Percentiles rank a stretch among this genome's conserved stretches.
Evolutionary conservation across 2,113 vertebrate genomes (phyloP).

Genomic region (Chloroceryle aenea): DNA sequence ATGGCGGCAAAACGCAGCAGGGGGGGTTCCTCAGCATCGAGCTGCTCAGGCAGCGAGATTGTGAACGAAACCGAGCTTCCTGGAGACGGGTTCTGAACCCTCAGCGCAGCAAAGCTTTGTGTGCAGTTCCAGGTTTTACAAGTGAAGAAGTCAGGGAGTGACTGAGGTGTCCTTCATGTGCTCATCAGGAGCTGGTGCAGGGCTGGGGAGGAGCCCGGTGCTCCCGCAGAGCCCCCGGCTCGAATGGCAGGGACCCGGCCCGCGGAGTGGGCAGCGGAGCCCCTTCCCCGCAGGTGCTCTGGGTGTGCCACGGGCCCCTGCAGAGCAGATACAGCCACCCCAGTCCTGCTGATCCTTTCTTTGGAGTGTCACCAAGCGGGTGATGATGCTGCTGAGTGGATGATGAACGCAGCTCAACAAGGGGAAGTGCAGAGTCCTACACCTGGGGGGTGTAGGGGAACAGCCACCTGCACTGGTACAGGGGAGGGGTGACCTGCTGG

Average conservation of each 20-base stretch:
- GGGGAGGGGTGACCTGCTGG: too few relatives aligned
- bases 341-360: background rate
- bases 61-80: background rate
- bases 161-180: background rate
- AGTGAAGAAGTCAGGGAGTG: background rate
- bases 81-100: background rate
- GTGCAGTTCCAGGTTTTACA: background rate
- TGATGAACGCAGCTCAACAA: too few relatives aligned
- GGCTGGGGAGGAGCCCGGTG: background rate
- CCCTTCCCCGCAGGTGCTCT: background rate
- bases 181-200: background rate
- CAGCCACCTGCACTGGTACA: too few relatives aligned
- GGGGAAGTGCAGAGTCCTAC: too few relatives aligned
- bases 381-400: too few relatives aligned
- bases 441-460: too few relatives aligned
- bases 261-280: background rate
- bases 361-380: accelerated
- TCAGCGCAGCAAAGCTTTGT: background rate
- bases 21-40: background rate
- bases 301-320: background rate
- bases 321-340: background rate
- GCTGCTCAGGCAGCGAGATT: background rate
- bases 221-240: background rate
- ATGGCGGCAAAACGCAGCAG: background rate
- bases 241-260: background rate